Percentiles rank a stretch among this genome's conserved stretches.
phyloP scores from a whole-genome alignment of 37 sponge, comb jelly and placozoan species.

The Beroe ovata region DNA sequence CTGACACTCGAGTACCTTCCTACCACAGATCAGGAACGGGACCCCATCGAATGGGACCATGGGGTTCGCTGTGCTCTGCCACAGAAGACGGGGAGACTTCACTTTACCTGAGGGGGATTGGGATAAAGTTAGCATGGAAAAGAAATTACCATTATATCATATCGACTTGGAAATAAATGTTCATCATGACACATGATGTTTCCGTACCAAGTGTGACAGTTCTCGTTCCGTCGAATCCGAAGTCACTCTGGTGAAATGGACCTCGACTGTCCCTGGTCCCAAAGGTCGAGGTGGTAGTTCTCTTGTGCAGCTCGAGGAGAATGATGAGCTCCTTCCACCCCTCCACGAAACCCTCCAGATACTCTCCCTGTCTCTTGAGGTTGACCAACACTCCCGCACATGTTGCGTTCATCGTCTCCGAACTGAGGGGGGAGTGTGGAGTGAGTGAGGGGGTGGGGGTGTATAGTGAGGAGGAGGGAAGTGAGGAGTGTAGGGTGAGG shows the following conservation, averaged over 20 bases:
- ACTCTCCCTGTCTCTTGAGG: conserved; percentile 56
- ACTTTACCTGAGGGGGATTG: conserved; percentile 40
- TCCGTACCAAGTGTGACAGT: conserved; percentile 63
- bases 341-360: conserved; percentile 66
- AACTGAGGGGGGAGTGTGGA: conserved; percentile 25
- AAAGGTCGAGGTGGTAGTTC: conserved; percentile 64
- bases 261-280: conserved; percentile 66
- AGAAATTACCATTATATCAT: too few species aligned
- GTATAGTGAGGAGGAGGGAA: too few species aligned
- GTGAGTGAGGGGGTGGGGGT: too few species aligned
- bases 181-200: too few species aligned
- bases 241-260: conserved; percentile 63
- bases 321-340: conserved; percentile 67
- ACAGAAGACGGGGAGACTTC: conserved; percentile 55
- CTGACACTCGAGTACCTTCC: conserved; percentile 59
- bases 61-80: conserved; percentile 67
- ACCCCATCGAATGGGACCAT: conserved; percentile 58
- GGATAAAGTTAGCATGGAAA: too few species aligned
- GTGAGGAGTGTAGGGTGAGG: too few species aligned
- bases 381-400: conserved; percentile 55
- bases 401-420: conserved; percentile 42
- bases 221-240: conserved; percentile 61
- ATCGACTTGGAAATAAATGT: too few species aligned
- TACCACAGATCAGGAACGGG: conserved; percentile 48
- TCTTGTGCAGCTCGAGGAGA: conserved; percentile 66